Evolutionary conservation across 2,113 vertebrate species (phyloP).

Genomic region (Lamprotornis superbus): DNA sequence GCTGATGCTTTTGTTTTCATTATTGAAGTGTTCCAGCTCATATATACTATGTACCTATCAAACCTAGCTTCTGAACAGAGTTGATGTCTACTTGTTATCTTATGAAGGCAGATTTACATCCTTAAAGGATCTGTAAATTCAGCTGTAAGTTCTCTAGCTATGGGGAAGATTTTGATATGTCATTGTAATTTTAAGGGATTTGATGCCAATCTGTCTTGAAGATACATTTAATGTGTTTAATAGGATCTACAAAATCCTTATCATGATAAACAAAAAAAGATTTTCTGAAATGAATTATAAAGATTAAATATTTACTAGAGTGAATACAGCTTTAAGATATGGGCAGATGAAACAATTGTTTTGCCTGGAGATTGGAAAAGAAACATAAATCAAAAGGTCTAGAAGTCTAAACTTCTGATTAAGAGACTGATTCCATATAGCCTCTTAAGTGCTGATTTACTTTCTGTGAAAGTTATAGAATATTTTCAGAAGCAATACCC

Average conservation of each 20-base stretch:
- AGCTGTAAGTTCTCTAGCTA: neutral
- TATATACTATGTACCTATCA: neutral
- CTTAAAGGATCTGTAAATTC: neutral
- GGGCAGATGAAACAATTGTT: neutral
- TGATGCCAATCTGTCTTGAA: neutral
- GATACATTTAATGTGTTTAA: neutral
- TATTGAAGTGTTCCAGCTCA: neutral
- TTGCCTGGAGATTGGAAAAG: neutral
- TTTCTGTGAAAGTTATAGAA: neutral
- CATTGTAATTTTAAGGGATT: neutral
- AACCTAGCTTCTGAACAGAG: neutral
- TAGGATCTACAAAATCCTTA: neutral
- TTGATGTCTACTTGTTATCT: neutral
- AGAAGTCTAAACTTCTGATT: neutral
- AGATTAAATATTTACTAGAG: neutral
- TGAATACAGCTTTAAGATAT: neutral
- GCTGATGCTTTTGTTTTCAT: neutral
- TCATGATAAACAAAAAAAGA: neutral
- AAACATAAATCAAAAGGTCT: neutral
- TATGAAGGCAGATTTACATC: neutral
- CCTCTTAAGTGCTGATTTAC: neutral
- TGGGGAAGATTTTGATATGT: neutral
- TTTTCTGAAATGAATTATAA: neutral
- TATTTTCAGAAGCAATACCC: neutral
- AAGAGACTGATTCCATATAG: neutral